A percentile compares a stretch with the other conserved stretches of the same genome.
These are phyloP conservation scores for Herpailurus yagouaroundi DNA, from an alignment of 2,113 vertebrate genomes.

Conservation along the genomic window DNA sequence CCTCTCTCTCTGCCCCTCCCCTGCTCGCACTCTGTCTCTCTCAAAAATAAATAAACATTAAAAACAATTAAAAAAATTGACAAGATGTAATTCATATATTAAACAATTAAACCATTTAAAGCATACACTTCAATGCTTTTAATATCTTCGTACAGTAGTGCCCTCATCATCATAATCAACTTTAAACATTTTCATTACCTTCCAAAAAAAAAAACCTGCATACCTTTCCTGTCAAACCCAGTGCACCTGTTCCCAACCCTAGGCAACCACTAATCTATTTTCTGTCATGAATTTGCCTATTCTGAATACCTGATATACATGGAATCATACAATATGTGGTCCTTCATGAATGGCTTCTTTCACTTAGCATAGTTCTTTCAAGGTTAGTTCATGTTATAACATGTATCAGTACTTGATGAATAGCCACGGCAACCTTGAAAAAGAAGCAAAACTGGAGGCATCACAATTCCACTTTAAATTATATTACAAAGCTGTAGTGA, in stretches of 20 bases:
- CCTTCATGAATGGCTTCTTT: background rate
- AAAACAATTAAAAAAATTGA: background rate
- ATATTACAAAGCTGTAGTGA: no score
- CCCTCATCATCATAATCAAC: background rate
- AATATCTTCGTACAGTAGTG: background rate
- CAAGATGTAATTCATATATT: background rate
- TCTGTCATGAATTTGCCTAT: background rate
- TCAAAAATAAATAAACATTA: no score
- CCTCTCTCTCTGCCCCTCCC: no score
- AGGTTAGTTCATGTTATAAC: background rate
- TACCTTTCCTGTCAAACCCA: background rate
- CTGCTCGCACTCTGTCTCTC: no score
- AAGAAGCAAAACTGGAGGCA: no score
- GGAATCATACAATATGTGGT: background rate
- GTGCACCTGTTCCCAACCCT: no score
- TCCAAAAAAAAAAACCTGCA: accelerated
- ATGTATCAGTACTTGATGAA: background rate
- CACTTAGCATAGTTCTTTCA: background rate
- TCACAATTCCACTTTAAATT: no score
- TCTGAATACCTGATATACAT: background rate
- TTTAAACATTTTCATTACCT: background rate
- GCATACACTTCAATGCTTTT: background rate
- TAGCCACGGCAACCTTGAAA: no score
- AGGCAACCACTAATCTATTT: background rate
- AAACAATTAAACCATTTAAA: background rate